Base-by-base conservation (phyloP, 2,113 vertebrate species). In the Mesembrinibis cayennensis region DNA sequence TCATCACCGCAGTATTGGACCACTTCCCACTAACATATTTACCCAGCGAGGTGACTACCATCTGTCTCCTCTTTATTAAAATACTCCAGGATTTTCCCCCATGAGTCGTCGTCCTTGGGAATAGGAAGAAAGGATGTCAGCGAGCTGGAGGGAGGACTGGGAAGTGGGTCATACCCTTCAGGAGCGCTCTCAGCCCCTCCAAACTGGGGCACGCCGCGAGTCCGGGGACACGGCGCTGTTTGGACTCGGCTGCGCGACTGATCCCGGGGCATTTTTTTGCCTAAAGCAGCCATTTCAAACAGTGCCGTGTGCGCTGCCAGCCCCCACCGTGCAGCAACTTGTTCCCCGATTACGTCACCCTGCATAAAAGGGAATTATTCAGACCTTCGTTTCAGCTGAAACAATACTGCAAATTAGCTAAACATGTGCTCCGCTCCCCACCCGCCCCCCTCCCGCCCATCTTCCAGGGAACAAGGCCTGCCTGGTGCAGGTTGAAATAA, bases 301-400 rank as follows among this genome's bases (percentile, higher is more conserved):
- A 2, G 72, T 30, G 90, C 88, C 9, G 6, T 38, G 62, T 9
- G 38, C 0, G 2, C 82, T 47, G 94, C 89, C 96, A 61, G 94
- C 97, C 96, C 95, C 93, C 93, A 30, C 87, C 79, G 4, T 77
- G 94, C 94, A 44, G 94, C 11, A 18, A 78, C 93, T 95, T 82
- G 78, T 5, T 94, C 93, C 96, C 95, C 23, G 16, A 45, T 97
- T 90, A 93, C 96, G 36, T 97, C 97, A 97, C 23, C 93, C 82
- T 16, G 94, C 83, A 96, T 74, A 86, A 96, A 97, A 94, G 90
- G 93, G 96, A 95, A 96, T 97, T 95, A 95, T 97, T 93, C 95
- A 82, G 93, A 47, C n/a, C 95, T 74, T 30, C 27, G 66, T 89
- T 95, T 96, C 96, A 82, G 96, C 96, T 97, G 96, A 97, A 96